Percentiles rank a stretch among this genome's conserved stretches.
Evolutionary conservation across 2,113 vertebrate genomes (phyloP).

Genomic region (Benitochromis conjunctus): DNA sequence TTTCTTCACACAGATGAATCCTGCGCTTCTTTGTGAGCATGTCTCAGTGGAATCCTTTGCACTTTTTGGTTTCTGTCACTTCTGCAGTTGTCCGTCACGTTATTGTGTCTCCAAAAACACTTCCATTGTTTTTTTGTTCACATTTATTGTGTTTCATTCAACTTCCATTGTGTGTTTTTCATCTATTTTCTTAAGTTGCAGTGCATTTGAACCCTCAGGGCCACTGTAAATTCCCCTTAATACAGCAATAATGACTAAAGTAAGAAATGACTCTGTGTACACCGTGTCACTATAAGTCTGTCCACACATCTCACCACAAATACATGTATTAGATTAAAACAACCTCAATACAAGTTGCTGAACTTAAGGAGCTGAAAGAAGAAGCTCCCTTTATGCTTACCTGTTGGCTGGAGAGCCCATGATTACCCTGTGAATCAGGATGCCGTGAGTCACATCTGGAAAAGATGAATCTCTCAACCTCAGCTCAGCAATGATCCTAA

Average conservation of each 20-base stretch:
- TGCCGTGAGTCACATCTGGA: slow-evolving; percentile 83
- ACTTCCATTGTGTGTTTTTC: neutral
- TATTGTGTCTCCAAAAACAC: neutral
- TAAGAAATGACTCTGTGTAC: neutral
- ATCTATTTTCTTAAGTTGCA: neutral
- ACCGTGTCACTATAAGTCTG: neutral
- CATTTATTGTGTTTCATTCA: neutral
- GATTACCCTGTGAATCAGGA: slow-evolving; percentile 91
- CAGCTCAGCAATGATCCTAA: slow-evolving; percentile 87
- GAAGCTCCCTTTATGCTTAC: slow-evolving; percentile 53
- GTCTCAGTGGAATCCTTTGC: neutral
- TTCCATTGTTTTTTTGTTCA: neutral
- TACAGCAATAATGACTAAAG: neutral
- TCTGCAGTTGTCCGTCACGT: neutral
- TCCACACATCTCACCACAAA: neutral
- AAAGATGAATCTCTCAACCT: slow-evolving; percentile 85
- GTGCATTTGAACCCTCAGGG: neutral
- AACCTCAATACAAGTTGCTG: neutral
- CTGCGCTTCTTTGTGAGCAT: neutral
- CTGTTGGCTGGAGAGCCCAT: slow-evolving; percentile 85
- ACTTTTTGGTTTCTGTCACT: neutral
- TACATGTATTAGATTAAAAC: neutral
- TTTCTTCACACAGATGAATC: neutral
- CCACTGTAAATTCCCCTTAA: neutral
- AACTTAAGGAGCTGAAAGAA: neutral